Base-by-base conservation (phyloP, 2,888 invertebrate species). In the Tetheella fluctuosa region DNA sequence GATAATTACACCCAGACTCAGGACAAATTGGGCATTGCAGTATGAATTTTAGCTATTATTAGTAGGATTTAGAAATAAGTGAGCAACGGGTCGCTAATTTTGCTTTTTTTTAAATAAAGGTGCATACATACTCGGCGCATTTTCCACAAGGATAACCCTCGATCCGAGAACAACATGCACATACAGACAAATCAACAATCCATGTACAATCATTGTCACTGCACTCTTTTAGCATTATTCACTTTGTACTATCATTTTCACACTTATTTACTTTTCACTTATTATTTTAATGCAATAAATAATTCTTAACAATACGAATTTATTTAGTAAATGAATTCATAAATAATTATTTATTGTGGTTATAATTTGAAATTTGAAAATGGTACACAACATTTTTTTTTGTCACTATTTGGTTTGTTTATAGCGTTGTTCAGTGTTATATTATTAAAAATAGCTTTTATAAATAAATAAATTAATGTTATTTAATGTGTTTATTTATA, bases 121-220 rank as follows among this genome's bases (percentile, higher is more conserved):
- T 28, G 23, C 3, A 39, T 84, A 91, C 92, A 61, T 88, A 92
- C 92, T 92, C 62, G 90, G 91, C 37, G 93, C 93, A 83, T 93
- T 92, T 73, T 93, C 92, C 77, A 93, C 93, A 13, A 92, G 79
- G 60, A 93, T 92, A 37, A 93, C 88, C 61, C 92, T 80, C 8
- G 90, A 83, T 74, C 90, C 88, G 61, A 84, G 64, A 42, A 76
- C 73, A 59, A 63, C 58, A 70, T 81, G 78, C 64, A 84, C 78
- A 75, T 73, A 83, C 73, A 88, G 66, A 78, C 78, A 85, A 57
- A 88, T 67, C 63, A 83, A 75, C 65, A 88, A 64, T 64, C 79
- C 78, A 81, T 77, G 77, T 79, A 85, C 81, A 77, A 78, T 83
- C 92, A 93, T 93, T 83, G 84, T 91, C 83, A 85, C 74, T 69